A percentile compares a stretch with the other conserved stretches of the same genome.
These are phyloP conservation scores for Macroramphosus scolopax DNA, from an alignment of 2,797 vertebrate genomes.

Conservation along the genomic window DNA sequence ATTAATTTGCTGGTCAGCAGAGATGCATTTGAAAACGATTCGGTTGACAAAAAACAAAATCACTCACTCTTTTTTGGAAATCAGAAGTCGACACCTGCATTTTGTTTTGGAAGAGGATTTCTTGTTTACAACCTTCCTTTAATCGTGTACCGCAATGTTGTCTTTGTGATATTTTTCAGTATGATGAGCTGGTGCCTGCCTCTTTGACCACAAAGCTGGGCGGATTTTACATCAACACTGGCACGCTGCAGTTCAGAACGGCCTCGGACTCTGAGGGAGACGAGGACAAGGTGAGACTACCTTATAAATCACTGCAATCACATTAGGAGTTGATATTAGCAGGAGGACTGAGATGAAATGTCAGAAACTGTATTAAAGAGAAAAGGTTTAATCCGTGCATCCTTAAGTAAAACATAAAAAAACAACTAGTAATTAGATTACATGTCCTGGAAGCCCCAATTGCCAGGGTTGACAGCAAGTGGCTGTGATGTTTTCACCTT, in stretches of 20 bases:
- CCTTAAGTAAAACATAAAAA: too few relatives aligned
- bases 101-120: slow-evolving; percentile 21
- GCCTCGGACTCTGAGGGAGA: slow-evolving; percentile 95
- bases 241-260: slow-evolving; percentile 94
- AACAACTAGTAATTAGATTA: too few relatives aligned
- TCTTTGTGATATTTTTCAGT: slow-evolving; percentile 78
- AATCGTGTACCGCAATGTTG: slow-evolving; percentile 23
- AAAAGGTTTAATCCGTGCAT: too few relatives aligned
- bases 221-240: slow-evolving; percentile 99
- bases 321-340: slow-evolving; percentile 79
- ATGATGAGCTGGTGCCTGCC: slow-evolving; percentile 96
- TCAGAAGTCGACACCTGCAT: not conserved
- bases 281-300: slow-evolving; percentile 78
- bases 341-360: too few relatives aligned
- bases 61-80: slow-evolving; percentile 19
- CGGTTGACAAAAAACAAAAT: slow-evolving; percentile 32
- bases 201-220: slow-evolving; percentile 96
- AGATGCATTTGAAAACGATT: slow-evolving; percentile 8
- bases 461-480: too few relatives aligned
- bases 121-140: slow-evolving; percentile 26
- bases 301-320: slow-evolving; percentile 85
- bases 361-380: too few relatives aligned
- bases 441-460: too few relatives aligned
- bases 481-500: too few relatives aligned
- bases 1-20: slow-evolving; percentile 29